Percentiles rank a stretch among this genome's conserved stretches.
These are phyloP conservation scores for Nasalis larvatus DNA, from an alignment of 2,113 vertebrate species.

Conservation along the genomic window DNA sequence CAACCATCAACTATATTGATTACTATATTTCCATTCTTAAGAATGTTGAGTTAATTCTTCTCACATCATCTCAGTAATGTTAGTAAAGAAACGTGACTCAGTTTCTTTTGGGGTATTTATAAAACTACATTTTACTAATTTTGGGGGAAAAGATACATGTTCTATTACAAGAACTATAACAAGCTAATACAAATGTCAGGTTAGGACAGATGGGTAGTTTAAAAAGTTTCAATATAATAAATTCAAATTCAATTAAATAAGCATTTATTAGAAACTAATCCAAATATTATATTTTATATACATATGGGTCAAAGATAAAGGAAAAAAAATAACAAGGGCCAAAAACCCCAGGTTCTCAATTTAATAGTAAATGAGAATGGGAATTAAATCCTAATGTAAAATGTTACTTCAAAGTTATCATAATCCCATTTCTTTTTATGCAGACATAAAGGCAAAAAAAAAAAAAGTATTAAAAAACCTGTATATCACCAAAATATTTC, in stretches of 20 bases:
- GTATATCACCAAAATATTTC: not conserved
- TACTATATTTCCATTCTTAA: not conserved
- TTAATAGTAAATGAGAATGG: not conserved
- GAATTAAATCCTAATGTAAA: not conserved
- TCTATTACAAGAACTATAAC: not conserved
- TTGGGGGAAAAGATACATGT: not conserved
- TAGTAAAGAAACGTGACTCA: not conserved
- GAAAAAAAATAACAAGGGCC: not conserved
- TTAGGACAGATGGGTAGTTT: not conserved
- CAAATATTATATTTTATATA: slow-evolving; percentile 1
- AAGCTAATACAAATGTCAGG: not conserved
- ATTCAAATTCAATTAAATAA: slow-evolving; percentile 29
- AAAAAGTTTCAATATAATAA: not conserved
- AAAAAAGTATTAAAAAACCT: not conserved
- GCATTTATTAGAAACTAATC: not conserved
- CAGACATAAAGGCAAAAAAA: not conserved
- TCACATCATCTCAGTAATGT: not conserved
- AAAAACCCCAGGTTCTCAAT: not conserved
- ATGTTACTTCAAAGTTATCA: not conserved
- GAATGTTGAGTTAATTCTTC: not conserved
- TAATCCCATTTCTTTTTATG: not conserved
- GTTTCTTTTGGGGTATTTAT: not conserved
- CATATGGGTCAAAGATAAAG: not conserved
- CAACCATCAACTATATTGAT: not conserved
- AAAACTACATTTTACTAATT: not conserved